Percentiles rank a stretch among this genome's conserved stretches.
Conservation (phyloP, 2,113 vertebrate species). For the Tapirus terrestris region DNA sequence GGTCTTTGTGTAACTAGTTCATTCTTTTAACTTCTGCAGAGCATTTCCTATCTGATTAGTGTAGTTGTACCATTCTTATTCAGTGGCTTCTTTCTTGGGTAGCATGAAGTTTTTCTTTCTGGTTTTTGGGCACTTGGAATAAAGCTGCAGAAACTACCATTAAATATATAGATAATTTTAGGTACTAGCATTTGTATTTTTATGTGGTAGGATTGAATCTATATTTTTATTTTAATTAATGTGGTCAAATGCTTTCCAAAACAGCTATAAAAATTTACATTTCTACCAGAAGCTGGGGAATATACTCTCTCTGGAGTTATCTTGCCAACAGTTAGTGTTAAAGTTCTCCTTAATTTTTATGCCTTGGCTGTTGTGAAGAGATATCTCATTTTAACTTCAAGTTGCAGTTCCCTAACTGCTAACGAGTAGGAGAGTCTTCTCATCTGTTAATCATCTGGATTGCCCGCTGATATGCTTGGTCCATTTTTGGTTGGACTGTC, state of each 20-base stretch:
- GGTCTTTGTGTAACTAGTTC: not conserved
- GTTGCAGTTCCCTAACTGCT: not conserved
- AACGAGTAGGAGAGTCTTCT: not conserved
- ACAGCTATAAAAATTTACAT: not conserved
- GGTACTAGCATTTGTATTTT: not conserved
- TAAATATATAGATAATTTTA: not conserved
- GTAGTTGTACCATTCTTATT: not conserved
- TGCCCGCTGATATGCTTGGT: not conserved
- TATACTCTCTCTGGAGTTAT: not conserved
- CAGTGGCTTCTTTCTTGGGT: not conserved
- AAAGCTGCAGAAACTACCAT: not conserved
- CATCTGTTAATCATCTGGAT: not conserved
- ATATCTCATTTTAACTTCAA: not conserved
- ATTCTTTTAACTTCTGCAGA: accelerated
- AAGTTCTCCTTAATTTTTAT: slow-evolving; percentile 43
- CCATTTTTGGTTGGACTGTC: accelerated
- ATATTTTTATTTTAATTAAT: slow-evolving; percentile 16
- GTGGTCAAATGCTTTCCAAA: slow-evolving; percentile 23
- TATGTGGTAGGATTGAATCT: not conserved
- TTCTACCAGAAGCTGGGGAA: not conserved
- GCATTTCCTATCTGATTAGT: too few relatives aligned
- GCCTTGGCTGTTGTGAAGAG: not conserved
- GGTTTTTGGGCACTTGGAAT: not conserved
- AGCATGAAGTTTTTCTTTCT: not conserved
- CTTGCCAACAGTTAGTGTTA: not conserved